Percentiles rank a stretch among this genome's conserved stretches.
These are phyloP conservation scores for Leptobrachium ailaonicum DNA, from an alignment of 2,113 vertebrate species.

Conservation along the genomic window DNA sequence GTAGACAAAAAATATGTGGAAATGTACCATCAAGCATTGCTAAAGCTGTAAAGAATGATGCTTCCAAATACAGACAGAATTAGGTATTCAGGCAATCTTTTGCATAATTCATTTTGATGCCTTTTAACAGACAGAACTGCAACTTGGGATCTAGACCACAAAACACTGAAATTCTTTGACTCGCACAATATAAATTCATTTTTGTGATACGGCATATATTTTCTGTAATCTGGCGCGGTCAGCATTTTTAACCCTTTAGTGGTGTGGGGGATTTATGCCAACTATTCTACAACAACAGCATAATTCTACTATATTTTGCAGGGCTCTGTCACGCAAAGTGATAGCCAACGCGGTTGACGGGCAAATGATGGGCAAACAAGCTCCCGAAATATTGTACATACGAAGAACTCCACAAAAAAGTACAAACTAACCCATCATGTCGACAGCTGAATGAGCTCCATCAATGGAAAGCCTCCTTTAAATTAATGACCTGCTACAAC, in stretches of 20 bases:
- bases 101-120: slow-evolving; percentile 50
- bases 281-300: background rate
- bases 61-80: slow-evolving; percentile 48
- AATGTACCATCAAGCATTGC: slow-evolving; percentile 37
- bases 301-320: background rate
- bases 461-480: slow-evolving; percentile 54
- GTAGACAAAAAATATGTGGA: slow-evolving; percentile 11
- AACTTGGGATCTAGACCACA: slow-evolving; percentile 43
- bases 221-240: slow-evolving; percentile 11
- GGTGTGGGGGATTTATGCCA: background rate
- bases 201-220: slow-evolving; percentile 33
- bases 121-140: slow-evolving; percentile 48
- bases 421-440: slow-evolving; percentile 34
- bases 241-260: slow-evolving; percentile 21
- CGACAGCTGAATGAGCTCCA: slow-evolving; percentile 48
- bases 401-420: slow-evolving; percentile 9
- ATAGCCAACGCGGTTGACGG: slow-evolving; percentile 41
- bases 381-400: background rate
- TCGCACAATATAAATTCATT: slow-evolving; percentile 44
- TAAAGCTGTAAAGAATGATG: slow-evolving; percentile 46
- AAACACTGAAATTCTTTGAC: slow-evolving; percentile 46
- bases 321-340: slow-evolving; percentile 42
- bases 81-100: slow-evolving; percentile 50
- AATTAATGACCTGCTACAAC: slow-evolving; percentile 55
- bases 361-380: slow-evolving; percentile 34